Base-by-base conservation (phyloP, 2,888 invertebrate genomes). In the Hyles lineata region DNA sequence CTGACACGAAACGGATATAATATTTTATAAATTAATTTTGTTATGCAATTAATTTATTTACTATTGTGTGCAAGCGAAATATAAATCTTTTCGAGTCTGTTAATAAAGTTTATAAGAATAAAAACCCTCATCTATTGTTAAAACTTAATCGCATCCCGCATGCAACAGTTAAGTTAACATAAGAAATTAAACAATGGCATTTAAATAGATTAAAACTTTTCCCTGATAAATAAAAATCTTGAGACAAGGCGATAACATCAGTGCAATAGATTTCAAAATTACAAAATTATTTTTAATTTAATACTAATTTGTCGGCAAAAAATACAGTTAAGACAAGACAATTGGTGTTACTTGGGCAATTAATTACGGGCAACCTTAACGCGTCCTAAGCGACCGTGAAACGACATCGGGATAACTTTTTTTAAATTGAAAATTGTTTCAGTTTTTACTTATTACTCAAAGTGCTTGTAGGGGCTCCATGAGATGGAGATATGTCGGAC, bases 381-480 rank as follows among this genome's bases (percentile, higher is more conserved):
- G 74, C 75, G 79, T 73, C 80, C 80, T 78, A 85, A 90, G 85
- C 79, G 89, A 90, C 91, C 92, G 89, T 91, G 89, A 89, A 91
- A 91, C 87, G 88, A 89, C 88, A 89, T 23, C 81, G 81, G 78
- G 77, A 81, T 76, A 79, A 74, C 74, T 76, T 75, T 74, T 77
- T 76, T 76, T 79, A 78, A 74, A 77, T 78, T 75, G 72, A 73
- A 73, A 73, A 75, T 74, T 75, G 76, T 80, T 81, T 82, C 80
- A 78, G 76, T 82, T 83, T 81, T 85, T 87, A 82, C 79, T 75
- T 60, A 72, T 43, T 72, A 77, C 23, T 67, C 7, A 9, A 60
- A 29, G 23, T 23, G 43, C 23, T 23, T 35, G n/a, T 43, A 4
- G 35, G 8, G 2, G 50, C 15, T 23, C 67, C 67, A 67, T 43